Evolutionary conservation across 2,888 invertebrate genomes (phyloP), one percentile per base, ranked within the genome.

Genomic region (Cantharis flavilabris): DNA sequence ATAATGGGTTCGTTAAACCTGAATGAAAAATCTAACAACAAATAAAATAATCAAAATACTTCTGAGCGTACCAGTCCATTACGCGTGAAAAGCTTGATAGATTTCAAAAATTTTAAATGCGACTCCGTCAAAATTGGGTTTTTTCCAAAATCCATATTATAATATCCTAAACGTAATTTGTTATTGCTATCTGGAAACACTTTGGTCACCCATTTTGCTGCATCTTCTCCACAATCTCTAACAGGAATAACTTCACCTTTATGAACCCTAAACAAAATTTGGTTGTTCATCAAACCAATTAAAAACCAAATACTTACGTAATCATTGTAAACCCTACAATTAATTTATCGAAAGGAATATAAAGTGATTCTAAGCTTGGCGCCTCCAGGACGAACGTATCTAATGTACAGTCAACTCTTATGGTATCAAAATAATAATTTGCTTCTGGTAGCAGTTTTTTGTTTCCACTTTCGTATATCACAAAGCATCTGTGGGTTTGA

Each of bases 141-240:
- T 0, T 33, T 33, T 4, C 5, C 5, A 1, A 13, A 33, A 33
- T 33, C 33, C 33, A 79, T 84, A 76, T 87, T 86, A 77, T 88
- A 84, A 78, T 85, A 88, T 11, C 86, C 87, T 67, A 88, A 78
- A 13, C 88, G 82, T 64, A 87, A 78, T 5, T 87, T 88, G 5
- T 81, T 77, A 67, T 84, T 84, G 71, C 82, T 83, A 70, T 84
- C 85, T 5, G 84, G 77, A 67, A 87, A 84, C 72, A 87, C 90
- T 83, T 87, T 87, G 1, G 91, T 90, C 78, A 94, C 86, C 93
- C 93, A 94, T 69, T 87, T 85, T 0, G 92, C 90, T 3, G 90
- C 91, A 77, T 90, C 90, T 49, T 91, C 89, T 0, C 93, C 93
- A 87, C 93, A 93, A 86, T 94, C 93, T 33, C 33, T 13, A 13